phyloP scores from a whole-genome alignment of 2,113 vertebrate species.

The Corydoras sp. region DNA sequence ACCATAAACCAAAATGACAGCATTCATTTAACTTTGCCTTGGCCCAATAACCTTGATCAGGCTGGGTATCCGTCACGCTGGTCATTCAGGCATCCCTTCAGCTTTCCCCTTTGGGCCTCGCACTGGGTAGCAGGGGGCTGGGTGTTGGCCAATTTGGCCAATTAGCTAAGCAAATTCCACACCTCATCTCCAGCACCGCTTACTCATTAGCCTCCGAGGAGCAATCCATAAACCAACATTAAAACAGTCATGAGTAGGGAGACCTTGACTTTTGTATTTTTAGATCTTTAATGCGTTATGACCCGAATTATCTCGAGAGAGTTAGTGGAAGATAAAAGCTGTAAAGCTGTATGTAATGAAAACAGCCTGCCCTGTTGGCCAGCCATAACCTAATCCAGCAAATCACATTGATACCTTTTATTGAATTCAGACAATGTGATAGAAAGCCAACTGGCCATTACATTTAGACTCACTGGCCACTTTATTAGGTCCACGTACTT shows the following conservation, averaged over 20 bases:
- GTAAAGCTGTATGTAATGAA: no score
- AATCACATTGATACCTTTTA: no score
- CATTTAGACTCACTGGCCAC: no score
- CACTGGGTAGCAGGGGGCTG: not conserved
- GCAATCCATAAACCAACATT: conserved; percentile 8
- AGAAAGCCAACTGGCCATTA: no score
- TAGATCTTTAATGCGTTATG: no score
- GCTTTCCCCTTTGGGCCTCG: conserved; percentile 38
- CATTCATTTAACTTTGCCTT: conserved; percentile 57
- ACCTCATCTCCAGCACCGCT: conserved; percentile 5
- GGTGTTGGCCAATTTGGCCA: conserved; percentile 54
- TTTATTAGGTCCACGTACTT: no score
- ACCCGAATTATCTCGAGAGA: no score
- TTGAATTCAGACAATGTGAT: no score
- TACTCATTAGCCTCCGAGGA: conserved; percentile 8
- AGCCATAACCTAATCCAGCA: no score
- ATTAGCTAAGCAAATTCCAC: conserved; percentile 61
- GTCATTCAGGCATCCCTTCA: conserved; percentile 55
- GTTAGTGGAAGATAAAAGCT: no score
- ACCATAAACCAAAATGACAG: conserved; percentile 57
- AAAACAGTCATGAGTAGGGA: not conserved
- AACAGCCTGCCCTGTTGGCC: no score
- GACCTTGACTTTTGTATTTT: no score
- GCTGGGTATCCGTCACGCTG: conserved; percentile 60
- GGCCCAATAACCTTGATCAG: conserved; percentile 65